Base-by-base conservation (phyloP, 2,797 vertebrate species). In the Acanthis flammea region DNA sequence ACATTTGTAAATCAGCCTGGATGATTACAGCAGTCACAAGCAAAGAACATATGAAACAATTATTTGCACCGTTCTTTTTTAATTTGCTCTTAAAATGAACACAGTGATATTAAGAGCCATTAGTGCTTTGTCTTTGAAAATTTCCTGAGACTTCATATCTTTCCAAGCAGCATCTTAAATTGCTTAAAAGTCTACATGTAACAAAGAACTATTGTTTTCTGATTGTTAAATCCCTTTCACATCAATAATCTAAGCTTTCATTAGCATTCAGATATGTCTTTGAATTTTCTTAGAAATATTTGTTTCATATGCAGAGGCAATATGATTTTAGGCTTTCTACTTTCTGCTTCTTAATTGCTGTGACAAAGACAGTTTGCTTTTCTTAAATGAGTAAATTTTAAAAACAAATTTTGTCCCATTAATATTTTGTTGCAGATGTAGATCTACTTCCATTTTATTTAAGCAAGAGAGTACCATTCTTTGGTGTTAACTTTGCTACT, bases 1-100 rank as follows among this genome's bases (percentile, higher is more conserved):
- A 98, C 99, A 99, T 99, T 99, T 99, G 98, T 99, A 99, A 99
- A 99, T 99, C 99, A 99, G 99, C 98, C 98, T 98, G 98, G 98
- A 98, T 99, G 99, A 99, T 99, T 99, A 99, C 99, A 98, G 98
- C 98, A 99, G 98, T 98, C 98, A 98, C 99, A 97, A 97, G 97
- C 96, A 97, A 97, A 97, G 97, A 98, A 98, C 98, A 98, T 98
- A 98, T 97, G 98, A 99, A 99, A 99, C 98, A 99, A 99, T 99
- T 99, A 99, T 99, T 99, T 98, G 98, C 98, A 98, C 98, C 70
- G 89, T 97, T 98, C 97, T 97, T 98, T 97, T 98, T 98, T 98
- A 98, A 98, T 98, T 98, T 98, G 97, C 96, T 98, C 96, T 97
- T 97, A 96, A 97, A 97, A 96, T 94, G 97, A 98, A 97, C 95